Base-by-base conservation (phyloP, 2,797 vertebrate species). In the Sciurus vulgaris region DNA sequence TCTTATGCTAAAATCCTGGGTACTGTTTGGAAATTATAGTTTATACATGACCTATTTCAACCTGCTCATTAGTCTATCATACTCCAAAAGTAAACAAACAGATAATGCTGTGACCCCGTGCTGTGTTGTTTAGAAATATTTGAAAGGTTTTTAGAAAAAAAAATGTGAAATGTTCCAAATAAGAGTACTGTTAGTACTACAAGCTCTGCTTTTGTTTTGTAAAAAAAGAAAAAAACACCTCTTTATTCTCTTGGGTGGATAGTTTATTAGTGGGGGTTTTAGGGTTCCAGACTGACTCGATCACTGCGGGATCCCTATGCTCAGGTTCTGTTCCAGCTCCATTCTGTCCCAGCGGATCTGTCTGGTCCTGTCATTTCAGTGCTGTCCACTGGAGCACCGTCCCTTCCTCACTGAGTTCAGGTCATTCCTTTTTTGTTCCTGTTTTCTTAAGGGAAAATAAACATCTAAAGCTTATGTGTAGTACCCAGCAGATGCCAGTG, bases 51-150 rank as follows among this genome's bases (percentile, higher is more conserved):
- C n/a, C 51, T 63, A 10, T 67, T 95, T 73, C 84, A 72, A 49
- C 12, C 38, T 82, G 83, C 33, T 28, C 59, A 38, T 51, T 91
- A 91, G 78, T 44, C 38, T 92, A 24, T 74, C 76, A 33, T 93
- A 35, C 54, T 86, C 54, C 20, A 44, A 77, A 92, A 69, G 83
- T 59, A 93, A 92, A 88, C 15, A 84, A 86, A 74, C 47, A 94
- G 59, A 84, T 84, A 81, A 91, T 20, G 35, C 61, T 82, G 69
- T 28, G 26, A 82, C 54, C 67, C 91, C 18, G n/a, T 51, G 28
- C 33, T 79, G 17, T 85, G 44, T 35, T 86, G 77, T 84, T 96
- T 91, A 91, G 74, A 94, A 94, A 93, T 86, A 92, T 91, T 89
- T 94, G 72, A 95, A 84, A 85, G 70, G 8, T 44, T 96, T 96